Conservation (phyloP, 2,113 vertebrate species). For the Acrocephalus kingi region DNA sequence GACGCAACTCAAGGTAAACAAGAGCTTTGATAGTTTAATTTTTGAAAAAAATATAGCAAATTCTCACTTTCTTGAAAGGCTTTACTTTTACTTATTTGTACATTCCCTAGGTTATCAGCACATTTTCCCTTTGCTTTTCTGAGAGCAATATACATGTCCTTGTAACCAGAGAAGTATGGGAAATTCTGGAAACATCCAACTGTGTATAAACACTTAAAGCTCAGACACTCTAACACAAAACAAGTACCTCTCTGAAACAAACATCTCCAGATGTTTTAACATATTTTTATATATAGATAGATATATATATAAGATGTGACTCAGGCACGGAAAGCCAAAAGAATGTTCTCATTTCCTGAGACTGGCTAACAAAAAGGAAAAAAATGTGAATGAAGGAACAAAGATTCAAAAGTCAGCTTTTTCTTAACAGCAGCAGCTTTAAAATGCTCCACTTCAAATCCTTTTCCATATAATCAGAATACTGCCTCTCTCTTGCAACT, state of each 20-base stretch:
- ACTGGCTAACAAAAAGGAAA: constrained; percentile 44
- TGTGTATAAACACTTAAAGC: constrained; percentile 12
- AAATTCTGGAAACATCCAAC: constrained; percentile 23
- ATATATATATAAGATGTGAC: constrained; percentile 42
- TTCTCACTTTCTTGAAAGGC: neutral
- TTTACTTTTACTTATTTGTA: neutral
- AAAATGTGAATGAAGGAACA: constrained; percentile 44
- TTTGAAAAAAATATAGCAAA: neutral
- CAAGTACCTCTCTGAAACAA: constrained; percentile 28
- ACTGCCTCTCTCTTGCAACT: neutral
- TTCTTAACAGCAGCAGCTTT: constrained; percentile 2
- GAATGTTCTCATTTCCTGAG: constrained; percentile 69
- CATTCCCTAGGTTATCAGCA: neutral
- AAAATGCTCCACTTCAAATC: neutral
- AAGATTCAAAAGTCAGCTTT: constrained; percentile 24
- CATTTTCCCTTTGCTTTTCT: neutral
- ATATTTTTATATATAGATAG: neutral
- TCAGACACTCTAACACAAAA: neutral
- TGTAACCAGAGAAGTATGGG: constrained; percentile 32
- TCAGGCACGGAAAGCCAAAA: constrained; percentile 48
- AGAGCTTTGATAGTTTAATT: neutral
- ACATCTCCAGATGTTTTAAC: constrained; percentile 54
- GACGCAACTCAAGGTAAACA: neutral
- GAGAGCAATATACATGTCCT: neutral
- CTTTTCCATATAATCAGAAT: neutral